phyloP scores from a whole-genome alignment of 2,888 invertebrate species.

The Lasioglossum oenotherae region DNA sequence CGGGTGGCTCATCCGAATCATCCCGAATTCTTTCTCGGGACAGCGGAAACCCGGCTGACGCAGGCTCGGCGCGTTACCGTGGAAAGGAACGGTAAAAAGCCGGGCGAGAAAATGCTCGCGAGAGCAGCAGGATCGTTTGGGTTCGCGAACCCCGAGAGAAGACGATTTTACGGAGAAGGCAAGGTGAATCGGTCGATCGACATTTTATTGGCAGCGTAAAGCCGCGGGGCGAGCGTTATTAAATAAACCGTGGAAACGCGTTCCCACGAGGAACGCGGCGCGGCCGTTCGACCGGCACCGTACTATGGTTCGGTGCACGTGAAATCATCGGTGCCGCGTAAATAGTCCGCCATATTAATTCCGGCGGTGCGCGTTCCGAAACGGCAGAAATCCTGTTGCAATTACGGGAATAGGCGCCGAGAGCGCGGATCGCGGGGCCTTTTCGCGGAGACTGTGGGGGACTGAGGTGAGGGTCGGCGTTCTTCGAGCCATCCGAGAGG shows the following conservation, averaged over 20 bases:
- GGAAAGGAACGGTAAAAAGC: neutral
- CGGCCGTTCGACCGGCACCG: slow-evolving; percentile 51
- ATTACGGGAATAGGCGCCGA: slow-evolving; percentile 17
- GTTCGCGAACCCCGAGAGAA: too few species aligned
- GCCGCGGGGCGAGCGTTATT: slow-evolving; percentile 55
- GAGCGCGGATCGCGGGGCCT: neutral
- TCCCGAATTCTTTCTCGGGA: neutral
- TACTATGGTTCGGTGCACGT: slow-evolving; percentile 59
- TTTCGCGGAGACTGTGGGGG: neutral
- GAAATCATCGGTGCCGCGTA: slow-evolving; percentile 57
- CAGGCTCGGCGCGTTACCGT: neutral
- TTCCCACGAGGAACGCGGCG: slow-evolving; percentile 52
- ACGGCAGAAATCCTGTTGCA: slow-evolving; percentile 33
- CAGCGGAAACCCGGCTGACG: neutral
- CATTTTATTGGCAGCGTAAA: slow-evolving; percentile 66
- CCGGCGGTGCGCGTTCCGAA: slow-evolving; percentile 12
- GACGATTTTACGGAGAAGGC: neutral
- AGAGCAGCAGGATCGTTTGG: neutral
- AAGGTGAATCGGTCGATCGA: slow-evolving; percentile 56
- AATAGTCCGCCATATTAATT: slow-evolving; percentile 64
- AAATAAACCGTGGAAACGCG: slow-evolving; percentile 67
- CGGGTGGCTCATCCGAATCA: slow-evolving; percentile 69
- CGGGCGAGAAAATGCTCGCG: neutral
- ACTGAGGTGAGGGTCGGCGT: neutral
- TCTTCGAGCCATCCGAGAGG: neutral